Evolutionary conservation across 2,888 invertebrate genomes (phyloP).

Genomic region (Thereva unica): DNA sequence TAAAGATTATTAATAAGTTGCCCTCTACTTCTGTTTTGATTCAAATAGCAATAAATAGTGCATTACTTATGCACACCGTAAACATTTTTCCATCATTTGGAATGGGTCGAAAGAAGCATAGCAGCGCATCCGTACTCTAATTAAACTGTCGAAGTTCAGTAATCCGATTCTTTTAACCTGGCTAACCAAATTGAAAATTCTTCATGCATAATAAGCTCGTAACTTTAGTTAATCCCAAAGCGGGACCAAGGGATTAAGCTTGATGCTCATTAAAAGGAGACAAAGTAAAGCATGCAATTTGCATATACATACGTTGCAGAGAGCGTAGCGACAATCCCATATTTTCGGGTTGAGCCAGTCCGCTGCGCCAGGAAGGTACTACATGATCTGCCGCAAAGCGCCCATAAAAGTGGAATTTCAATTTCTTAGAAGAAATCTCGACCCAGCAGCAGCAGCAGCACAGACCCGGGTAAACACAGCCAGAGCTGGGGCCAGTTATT

Average conservation of each 20-base stretch:
- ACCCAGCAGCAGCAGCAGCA: too few relatives aligned
- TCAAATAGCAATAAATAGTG: too few relatives aligned
- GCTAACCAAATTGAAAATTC: too few relatives aligned
- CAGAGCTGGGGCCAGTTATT: conserved; percentile 9
- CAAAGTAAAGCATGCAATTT: conserved; percentile 20
- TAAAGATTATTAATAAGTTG: too few relatives aligned
- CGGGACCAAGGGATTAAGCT: conserved; percentile 19
- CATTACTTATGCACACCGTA: too few relatives aligned
- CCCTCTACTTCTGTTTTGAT: too few relatives aligned
- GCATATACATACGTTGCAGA: conserved; percentile 25
- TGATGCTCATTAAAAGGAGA: background rate
- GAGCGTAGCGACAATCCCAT: conserved; percentile 24
- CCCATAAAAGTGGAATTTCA: conserved; percentile 29
- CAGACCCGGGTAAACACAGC: background rate
- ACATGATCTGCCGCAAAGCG: background rate
- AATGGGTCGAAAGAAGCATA: too few relatives aligned
- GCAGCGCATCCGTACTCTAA: too few relatives aligned
- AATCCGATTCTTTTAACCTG: too few relatives aligned
- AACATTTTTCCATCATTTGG: too few relatives aligned
- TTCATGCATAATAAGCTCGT: conserved; percentile 17
- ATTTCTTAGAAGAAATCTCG: conserved; percentile 21
- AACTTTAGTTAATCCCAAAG: conserved; percentile 25
- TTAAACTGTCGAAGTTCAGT: too few relatives aligned
- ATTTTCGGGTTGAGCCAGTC: conserved; percentile 10
- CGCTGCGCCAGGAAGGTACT: conserved; percentile 7